Evolutionary conservation across 1,140 invertebrate genomes (phyloP).

Genomic region (Manduca sexta): DNA sequence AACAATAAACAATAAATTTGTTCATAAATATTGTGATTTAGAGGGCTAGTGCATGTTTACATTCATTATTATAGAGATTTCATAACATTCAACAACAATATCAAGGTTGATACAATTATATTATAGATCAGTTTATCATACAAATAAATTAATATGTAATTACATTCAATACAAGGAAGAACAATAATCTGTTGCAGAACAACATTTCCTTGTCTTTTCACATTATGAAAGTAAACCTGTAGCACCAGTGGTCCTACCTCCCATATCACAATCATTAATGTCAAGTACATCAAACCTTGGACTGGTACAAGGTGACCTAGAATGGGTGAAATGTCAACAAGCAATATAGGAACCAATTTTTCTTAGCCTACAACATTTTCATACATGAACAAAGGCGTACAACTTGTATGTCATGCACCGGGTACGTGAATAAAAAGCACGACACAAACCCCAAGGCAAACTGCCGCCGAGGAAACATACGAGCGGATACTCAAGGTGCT

Average conservation of each 20-base stretch:
- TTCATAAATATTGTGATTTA: no score
- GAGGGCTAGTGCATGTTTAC: no score
- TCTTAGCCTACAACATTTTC: slow-evolving; percentile 35
- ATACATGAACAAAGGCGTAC: slow-evolving; percentile 34
- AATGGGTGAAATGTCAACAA: slow-evolving; percentile 63
- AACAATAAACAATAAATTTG: no score
- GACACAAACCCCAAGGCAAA: slow-evolving; percentile 52
- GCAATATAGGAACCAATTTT: slow-evolving; percentile 41
- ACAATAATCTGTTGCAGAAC: slow-evolving; percentile 11
- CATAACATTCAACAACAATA: no score
- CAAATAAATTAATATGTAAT: no score
- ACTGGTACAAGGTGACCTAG: slow-evolving; percentile 58
- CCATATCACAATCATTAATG: slow-evolving; percentile 48
- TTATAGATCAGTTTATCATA: no score
- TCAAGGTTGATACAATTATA: no score
- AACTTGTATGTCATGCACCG: slow-evolving; percentile 38
- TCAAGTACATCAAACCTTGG: slow-evolving; percentile 61
- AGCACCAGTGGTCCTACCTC: slow-evolving; percentile 32
- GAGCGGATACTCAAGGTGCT: slow-evolving; percentile 66
- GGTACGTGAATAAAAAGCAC: slow-evolving; percentile 46
- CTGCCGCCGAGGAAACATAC: slow-evolving; percentile 53
- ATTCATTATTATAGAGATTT: no score
- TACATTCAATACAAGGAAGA: slow-evolving; percentile 17
- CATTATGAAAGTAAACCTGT: slow-evolving; percentile 36
- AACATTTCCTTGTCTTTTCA: slow-evolving; percentile 40